A percentile compares a stretch with the other conserved stretches of the same genome.
Conservation (phyloP, 2,888 invertebrate genomes). For the Phoronis australis region DNA sequence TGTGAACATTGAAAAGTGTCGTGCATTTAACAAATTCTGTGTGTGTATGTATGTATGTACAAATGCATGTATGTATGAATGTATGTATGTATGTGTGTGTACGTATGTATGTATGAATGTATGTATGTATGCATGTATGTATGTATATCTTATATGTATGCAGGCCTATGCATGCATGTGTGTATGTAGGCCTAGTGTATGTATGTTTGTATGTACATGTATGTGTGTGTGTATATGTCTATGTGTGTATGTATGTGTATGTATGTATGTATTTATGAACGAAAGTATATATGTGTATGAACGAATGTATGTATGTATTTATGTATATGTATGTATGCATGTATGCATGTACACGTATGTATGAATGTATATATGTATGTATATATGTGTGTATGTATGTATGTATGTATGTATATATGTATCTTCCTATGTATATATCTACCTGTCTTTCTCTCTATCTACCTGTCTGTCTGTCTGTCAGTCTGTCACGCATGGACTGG, state of each 20-base stretch:
- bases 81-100: too few species aligned
- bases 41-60: too few species aligned
- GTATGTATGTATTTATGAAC: conserved; percentile 4
- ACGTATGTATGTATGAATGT: conserved; percentile 1
- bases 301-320: conserved; percentile 1
- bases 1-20: too few species aligned
- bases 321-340: neutral
- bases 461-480: conserved; percentile 1
- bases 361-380: conserved; percentile 1
- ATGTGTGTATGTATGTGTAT: conserved; percentile 1
- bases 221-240: too few species aligned
- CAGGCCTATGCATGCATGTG: too few species aligned
- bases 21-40: too few species aligned
- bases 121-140: neutral
- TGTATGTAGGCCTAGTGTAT: too few species aligned
- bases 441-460: neutral
- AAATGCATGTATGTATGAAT: too few species aligned
- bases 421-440: neutral
- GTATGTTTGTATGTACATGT: too few species aligned
- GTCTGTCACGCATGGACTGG: too few species aligned
- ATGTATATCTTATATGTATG: too few species aligned
- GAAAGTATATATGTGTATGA: conserved; percentile 4
- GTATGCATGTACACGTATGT: conserved; percentile 3
- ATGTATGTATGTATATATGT: neutral
- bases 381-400: neutral